These are phyloP conservation scores for Empidonax alnorum DNA, from an alignment of 2,113 vertebrate species.

Conservation along the genomic window DNA sequence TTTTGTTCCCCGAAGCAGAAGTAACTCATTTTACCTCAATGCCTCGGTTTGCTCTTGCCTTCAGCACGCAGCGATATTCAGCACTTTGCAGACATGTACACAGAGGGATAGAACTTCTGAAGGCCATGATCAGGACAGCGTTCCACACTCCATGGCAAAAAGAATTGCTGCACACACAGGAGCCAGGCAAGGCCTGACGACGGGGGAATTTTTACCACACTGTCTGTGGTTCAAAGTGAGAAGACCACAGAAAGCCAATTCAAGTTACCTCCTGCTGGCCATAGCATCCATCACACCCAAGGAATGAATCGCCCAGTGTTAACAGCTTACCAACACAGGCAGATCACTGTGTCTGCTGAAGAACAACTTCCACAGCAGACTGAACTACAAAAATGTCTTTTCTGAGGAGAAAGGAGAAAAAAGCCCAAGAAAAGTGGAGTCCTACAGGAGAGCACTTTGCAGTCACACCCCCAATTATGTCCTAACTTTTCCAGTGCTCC, in stretches of 20 bases:
- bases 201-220: neutral
- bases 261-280: neutral
- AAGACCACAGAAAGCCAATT: neutral
- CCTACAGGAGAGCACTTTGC: neutral
- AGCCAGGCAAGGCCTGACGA: neutral
- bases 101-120: neutral
- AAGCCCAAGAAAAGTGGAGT: neutral
- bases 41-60: neutral
- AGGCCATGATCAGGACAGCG: neutral
- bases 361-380: neutral
- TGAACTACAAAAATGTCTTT: neutral
- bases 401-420: neutral
- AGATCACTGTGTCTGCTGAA: neutral
- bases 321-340: neutral
- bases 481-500: neutral
- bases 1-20: neutral
- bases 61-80: fast-evolving
- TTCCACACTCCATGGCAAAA: neutral
- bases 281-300: neutral
- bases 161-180: fast-evolving
- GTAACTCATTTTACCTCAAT: neutral
- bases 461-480: neutral
- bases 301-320: neutral
- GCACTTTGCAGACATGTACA: neutral
- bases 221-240: neutral